These are phyloP conservation scores for Pantherophis guttatus DNA, from an alignment of 2,113 vertebrate species.

Conservation along the genomic window DNA sequence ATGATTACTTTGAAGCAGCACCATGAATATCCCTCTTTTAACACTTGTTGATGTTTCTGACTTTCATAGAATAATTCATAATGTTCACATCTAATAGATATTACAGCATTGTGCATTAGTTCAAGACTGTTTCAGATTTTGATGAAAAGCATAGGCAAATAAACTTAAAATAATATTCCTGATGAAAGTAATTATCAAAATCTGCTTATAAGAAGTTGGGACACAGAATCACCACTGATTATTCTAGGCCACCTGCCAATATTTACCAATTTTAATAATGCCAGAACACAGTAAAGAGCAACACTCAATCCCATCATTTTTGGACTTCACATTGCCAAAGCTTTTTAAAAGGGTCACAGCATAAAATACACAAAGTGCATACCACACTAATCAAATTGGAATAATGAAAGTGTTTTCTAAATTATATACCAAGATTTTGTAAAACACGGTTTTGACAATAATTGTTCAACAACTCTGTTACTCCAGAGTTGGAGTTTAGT, in stretches of 20 bases:
- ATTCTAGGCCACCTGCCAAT: neutral
- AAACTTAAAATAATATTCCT: neutral
- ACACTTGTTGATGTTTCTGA: neutral
- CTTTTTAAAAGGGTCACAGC: neutral
- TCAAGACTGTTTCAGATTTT: neutral
- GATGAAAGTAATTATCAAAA: neutral
- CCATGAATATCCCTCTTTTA: neutral
- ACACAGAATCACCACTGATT: neutral
- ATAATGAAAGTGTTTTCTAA: neutral
- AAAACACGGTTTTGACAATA: neutral
- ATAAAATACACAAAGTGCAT: neutral
- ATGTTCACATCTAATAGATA: neutral
- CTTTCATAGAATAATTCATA: neutral
- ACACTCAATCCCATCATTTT: neutral
- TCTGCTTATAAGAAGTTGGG: neutral
- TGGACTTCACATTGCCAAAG: neutral
- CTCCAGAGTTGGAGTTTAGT: neutral
- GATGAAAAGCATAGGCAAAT: neutral
- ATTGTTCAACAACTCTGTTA: neutral
- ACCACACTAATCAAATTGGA: neutral
- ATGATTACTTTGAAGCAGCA: neutral
- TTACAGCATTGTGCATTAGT: neutral
- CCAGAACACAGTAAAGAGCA: neutral
- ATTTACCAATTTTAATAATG: neutral
- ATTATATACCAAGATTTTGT: neutral